A percentile compares a stretch with the other conserved stretches of the same genome.
Evolutionary conservation across 1,140 invertebrate species (phyloP).

Genomic region (Berghia stephanieae): DNA sequence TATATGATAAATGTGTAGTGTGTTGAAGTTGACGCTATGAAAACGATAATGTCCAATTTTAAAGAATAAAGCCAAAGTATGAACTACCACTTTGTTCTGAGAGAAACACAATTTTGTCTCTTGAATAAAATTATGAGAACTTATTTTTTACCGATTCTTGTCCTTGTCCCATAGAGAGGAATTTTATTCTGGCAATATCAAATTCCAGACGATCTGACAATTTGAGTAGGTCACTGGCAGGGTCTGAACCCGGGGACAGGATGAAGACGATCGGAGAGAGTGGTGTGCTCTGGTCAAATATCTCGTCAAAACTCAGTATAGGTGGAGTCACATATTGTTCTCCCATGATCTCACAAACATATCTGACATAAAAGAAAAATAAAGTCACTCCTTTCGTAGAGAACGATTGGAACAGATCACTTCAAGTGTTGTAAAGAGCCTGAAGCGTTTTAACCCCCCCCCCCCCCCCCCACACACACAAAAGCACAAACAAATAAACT

Average conservation of each 20-base stretch:
- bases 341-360: slow-evolving; percentile 72
- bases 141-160: slow-evolving; percentile 75
- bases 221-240: slow-evolving; percentile 84
- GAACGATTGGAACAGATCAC: no score
- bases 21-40: no score
- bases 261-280: slow-evolving; percentile 84
- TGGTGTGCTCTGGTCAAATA: slow-evolving; percentile 80
- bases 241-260: slow-evolving; percentile 84
- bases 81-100: not conserved
- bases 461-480: not conserved
- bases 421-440: no score
- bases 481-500: not conserved
- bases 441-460: no score
- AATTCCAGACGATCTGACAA: slow-evolving; percentile 77
- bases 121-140: not conserved
- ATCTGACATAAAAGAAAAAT: not conserved
- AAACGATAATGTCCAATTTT: no score
- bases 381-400: no score
- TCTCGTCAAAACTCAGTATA: slow-evolving; percentile 78
- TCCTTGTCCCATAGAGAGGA: slow-evolving; percentile 85
- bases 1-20: no score
- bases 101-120: not conserved
- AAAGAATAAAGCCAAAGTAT: not conserved
- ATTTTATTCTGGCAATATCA: slow-evolving; percentile 77
- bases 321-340: slow-evolving; percentile 84